Conservation (phyloP, 2,797 vertebrate genomes). For the Platalea minor region DNA sequence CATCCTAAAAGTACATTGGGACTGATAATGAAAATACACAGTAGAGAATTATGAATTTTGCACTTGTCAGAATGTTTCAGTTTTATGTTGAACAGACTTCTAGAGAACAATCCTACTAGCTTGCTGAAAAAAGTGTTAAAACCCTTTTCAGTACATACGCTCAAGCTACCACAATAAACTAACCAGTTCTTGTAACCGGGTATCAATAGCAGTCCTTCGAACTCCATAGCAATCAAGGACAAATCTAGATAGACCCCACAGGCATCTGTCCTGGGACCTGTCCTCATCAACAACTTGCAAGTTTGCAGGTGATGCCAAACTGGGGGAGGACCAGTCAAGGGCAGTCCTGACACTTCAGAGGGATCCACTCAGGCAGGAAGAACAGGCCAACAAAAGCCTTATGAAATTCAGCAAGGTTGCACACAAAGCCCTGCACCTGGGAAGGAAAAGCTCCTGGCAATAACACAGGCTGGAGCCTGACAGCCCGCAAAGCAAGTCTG, state of each 20-base stretch:
- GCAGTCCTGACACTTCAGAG: not conserved
- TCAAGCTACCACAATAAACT: not conserved
- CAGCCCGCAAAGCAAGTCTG: not conserved
- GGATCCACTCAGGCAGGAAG: not conserved
- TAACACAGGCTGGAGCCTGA: not conserved
- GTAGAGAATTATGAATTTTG: not conserved
- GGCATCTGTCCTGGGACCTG: not conserved
- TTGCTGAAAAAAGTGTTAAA: not conserved
- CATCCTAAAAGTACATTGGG: not conserved
- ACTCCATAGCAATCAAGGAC: accelerated
- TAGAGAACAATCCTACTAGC: not conserved
- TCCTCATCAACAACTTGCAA: not conserved
- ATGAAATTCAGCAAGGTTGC: not conserved
- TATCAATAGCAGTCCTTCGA: not conserved
- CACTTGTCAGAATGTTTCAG: not conserved
- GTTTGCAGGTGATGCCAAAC: not conserved
- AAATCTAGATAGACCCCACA: not conserved
- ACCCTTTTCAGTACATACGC: not conserved
- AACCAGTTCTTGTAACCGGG: not conserved
- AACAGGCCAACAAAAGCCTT: not conserved
- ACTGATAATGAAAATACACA: not conserved
- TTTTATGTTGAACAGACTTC: not conserved
- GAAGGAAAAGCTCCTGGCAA: not conserved
- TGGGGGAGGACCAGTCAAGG: not conserved
- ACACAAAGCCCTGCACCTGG: not conserved